Conservation (phyloP, 2,113 vertebrate species). For the Ailuropoda melanoleuca region DNA sequence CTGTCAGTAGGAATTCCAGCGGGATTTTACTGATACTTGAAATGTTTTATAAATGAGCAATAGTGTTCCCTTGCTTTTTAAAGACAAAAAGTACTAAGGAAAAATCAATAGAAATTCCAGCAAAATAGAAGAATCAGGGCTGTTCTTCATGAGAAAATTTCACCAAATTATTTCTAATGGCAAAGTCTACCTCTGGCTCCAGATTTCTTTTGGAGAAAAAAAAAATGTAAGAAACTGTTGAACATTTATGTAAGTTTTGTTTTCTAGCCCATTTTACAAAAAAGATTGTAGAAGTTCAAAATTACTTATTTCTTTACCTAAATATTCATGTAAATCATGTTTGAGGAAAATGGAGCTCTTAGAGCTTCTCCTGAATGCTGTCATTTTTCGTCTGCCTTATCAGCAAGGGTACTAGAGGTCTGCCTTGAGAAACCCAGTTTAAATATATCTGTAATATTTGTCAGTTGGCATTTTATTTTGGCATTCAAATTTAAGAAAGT, state of each 20-base stretch:
- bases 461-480: background rate
- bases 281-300: background rate
- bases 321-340: background rate
- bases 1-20: background rate
- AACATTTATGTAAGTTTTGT: background rate
- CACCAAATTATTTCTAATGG: background rate
- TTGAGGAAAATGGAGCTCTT: background rate
- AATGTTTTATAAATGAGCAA: background rate
- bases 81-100: background rate
- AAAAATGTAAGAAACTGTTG: background rate
- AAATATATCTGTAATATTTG: background rate
- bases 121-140: background rate
- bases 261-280: background rate
- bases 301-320: background rate
- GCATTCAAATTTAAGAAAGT: background rate
- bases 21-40: constrained; percentile 39
- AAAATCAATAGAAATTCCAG: background rate
- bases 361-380: background rate
- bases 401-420: background rate
- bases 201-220: background rate
- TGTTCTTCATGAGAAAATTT: background rate
- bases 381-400: background rate
- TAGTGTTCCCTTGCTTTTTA: constrained; percentile 16
- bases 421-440: background rate
- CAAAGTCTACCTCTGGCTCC: background rate